Conservation (phyloP, 2,888 invertebrate genomes). For the Yponomeuta evonymella region DNA sequence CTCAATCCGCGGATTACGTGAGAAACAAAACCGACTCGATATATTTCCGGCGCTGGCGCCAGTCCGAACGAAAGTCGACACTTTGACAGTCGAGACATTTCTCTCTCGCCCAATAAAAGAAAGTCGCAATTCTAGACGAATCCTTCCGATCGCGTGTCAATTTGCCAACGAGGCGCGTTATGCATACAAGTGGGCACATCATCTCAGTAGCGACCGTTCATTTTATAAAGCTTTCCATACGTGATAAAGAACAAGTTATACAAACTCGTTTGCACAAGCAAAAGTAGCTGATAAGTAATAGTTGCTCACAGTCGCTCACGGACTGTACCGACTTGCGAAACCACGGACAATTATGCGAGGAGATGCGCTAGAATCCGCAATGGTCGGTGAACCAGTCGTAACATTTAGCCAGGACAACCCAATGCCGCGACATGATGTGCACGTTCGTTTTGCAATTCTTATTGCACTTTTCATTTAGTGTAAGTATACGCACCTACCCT, state of each 20-base stretch:
- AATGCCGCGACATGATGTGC: no score
- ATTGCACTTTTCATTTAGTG: no score
- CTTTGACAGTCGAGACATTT: neutral
- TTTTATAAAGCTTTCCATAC: no score
- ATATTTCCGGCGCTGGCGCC: neutral
- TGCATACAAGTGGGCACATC: neutral
- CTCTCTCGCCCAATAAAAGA: slow-evolving; percentile 1
- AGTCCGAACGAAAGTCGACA: neutral
- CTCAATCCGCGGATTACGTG: neutral
- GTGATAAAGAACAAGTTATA: neutral
- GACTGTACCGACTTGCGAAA: neutral
- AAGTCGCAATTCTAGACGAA: neutral
- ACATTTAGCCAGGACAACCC: neutral
- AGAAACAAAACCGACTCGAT: neutral
- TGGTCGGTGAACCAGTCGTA: neutral
- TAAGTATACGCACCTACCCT: no score
- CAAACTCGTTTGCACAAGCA: no score
- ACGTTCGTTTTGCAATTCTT: no score
- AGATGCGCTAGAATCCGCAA: neutral
- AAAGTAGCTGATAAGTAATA: neutral
- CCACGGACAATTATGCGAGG: neutral
- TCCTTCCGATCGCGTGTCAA: neutral
- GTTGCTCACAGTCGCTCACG: neutral
- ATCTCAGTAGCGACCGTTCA: neutral
- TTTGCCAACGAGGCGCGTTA: neutral